Percentiles rank a stretch among this genome's conserved stretches.
Conservation (phyloP, 2,797 vertebrate genomes). For the Lepus townsendii region DNA sequence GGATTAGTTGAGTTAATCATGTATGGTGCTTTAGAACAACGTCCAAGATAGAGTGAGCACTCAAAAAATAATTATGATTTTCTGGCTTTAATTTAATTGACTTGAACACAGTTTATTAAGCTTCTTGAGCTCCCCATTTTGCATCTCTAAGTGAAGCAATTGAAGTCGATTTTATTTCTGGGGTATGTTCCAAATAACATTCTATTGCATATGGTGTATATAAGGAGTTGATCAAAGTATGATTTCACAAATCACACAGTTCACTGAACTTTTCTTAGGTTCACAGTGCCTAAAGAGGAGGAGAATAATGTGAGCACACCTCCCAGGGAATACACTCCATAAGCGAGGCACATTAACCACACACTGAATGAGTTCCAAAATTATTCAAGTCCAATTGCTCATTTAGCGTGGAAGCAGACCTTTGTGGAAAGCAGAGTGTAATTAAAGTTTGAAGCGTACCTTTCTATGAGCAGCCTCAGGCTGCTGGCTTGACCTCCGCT, state of each 20-base stretch:
- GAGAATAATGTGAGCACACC: not conserved
- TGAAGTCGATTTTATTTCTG: conserved; percentile 58
- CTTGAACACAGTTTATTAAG: conserved; percentile 40
- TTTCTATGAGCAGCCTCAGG: not conserved
- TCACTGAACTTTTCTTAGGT: not conserved
- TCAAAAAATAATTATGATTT: conserved; percentile 47
- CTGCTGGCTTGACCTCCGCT: not conserved
- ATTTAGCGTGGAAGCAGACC: not conserved
- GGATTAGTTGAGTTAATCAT: conserved; percentile 38
- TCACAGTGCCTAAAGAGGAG: not conserved
- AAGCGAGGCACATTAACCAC: not conserved
- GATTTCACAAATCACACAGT: not conserved
- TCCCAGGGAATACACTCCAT: not conserved
- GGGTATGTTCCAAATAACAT: not conserved
- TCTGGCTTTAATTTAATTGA: not conserved
- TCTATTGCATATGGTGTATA: not conserved
- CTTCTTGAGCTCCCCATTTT: conserved; percentile 11
- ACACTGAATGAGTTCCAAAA: not conserved
- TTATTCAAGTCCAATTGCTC: not conserved
- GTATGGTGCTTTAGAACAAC: conserved; percentile 6
- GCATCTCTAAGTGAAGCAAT: conserved; percentile 11
- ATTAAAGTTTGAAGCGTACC: not conserved
- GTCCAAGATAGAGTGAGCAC: not conserved
- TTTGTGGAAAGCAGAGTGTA: not conserved
- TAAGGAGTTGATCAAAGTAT: not conserved